Percentiles rank a stretch among this genome's conserved stretches.
These are phyloP conservation scores for Dendrolimus houi DNA, from an alignment of 2,888 invertebrate species.

Conservation along the genomic window DNA sequence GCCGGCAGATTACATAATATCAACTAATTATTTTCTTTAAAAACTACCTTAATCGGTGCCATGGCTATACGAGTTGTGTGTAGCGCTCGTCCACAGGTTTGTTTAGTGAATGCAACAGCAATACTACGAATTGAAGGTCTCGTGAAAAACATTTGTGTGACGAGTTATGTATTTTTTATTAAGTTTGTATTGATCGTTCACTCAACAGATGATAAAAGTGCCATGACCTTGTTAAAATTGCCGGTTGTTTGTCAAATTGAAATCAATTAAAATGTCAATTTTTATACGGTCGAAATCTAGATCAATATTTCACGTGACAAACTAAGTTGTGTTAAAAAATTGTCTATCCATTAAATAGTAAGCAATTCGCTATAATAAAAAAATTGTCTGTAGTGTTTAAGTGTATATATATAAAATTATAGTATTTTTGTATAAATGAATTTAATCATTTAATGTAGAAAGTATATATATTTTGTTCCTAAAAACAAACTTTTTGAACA, in stretches of 20 bases:
- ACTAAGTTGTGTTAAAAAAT: too few relatives aligned
- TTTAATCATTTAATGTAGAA: too few relatives aligned
- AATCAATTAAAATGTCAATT: too few relatives aligned
- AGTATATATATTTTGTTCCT: too few relatives aligned
- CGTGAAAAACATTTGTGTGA: slow-evolving; percentile 62
- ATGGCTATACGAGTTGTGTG: slow-evolving; percentile 51
- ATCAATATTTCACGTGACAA: too few relatives aligned
- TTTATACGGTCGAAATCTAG: too few relatives aligned
- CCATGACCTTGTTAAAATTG: slow-evolving; percentile 7
- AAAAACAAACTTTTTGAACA: too few relatives aligned
- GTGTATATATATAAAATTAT: too few relatives aligned
- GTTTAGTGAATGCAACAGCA: slow-evolving; percentile 53
- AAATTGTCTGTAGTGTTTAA: too few relatives aligned
- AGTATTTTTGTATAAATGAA: too few relatives aligned
- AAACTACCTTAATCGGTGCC: slow-evolving; percentile 63
- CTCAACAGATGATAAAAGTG: slow-evolving; percentile 22
- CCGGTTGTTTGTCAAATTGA: not conserved
- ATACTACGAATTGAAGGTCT: slow-evolving; percentile 48
- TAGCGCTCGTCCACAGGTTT: slow-evolving; percentile 47
- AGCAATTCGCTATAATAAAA: too few relatives aligned
- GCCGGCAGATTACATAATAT: slow-evolving; percentile 45
- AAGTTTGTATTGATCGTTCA: slow-evolving; percentile 29
- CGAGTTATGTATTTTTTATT: slow-evolving; percentile 34
- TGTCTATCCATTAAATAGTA: too few relatives aligned
- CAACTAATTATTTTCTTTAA: slow-evolving; percentile 1